Evolutionary conservation across 2,113 vertebrate genomes (phyloP).

Genomic region (Chionodraco myersi): DNA sequence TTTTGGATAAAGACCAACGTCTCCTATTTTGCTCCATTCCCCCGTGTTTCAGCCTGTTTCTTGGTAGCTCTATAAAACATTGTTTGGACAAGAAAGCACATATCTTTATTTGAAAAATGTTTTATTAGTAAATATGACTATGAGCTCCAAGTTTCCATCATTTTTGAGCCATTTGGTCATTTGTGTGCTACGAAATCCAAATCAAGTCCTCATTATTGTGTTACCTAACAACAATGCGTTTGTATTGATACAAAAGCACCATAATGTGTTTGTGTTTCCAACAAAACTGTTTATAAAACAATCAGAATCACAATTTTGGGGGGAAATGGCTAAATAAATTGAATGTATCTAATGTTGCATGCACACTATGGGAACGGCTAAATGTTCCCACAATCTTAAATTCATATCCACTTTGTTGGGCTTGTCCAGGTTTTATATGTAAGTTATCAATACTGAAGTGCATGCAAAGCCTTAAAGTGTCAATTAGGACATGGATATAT

Average conservation of each 20-base stretch:
- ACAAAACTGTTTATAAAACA: conserved; percentile 39
- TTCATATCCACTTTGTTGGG: background rate
- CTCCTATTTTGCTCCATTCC: conserved; percentile 28
- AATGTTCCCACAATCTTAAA: too few relatives aligned
- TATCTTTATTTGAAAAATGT: conserved; percentile 45
- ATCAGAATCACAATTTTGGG: conserved; percentile 29
- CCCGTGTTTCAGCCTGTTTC: conserved; percentile 7
- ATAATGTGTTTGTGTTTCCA: conserved; percentile 26
- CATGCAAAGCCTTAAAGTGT: background rate
- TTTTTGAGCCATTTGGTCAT: conserved; percentile 34
- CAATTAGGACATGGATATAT: background rate
- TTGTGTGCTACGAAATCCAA: conserved; percentile 41
- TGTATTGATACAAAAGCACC: conserved; percentile 32
- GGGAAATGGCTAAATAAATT: background rate
- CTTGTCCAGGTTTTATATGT: background rate
- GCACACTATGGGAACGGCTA: background rate
- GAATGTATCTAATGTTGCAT: background rate
- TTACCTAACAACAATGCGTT: conserved; percentile 29
- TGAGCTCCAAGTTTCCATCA: conserved; percentile 47
- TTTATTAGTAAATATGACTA: conserved; percentile 61
- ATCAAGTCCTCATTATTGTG: conserved; percentile 34
- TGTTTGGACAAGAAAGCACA: conserved; percentile 58
- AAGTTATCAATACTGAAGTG: background rate
- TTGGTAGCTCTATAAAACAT: conserved; percentile 44
- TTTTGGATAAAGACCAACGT: conserved; percentile 47